These are phyloP conservation scores for Nycticebus coucang DNA, from an alignment of 2,113 vertebrate genomes.

Conservation along the genomic window DNA sequence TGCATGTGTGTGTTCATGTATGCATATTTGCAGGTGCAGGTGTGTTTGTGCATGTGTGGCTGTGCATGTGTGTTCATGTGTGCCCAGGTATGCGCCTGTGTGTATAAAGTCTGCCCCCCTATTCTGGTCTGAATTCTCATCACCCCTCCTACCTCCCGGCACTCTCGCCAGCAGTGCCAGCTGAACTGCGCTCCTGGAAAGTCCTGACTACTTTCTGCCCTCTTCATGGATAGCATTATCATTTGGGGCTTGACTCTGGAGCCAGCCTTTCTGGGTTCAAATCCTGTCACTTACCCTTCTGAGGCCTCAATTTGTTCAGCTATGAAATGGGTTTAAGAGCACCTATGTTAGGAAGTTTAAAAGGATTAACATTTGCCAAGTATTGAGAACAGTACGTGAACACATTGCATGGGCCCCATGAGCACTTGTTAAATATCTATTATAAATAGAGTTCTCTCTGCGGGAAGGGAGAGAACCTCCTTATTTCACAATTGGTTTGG, in stretches of 20 bases:
- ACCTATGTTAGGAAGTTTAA: not conserved
- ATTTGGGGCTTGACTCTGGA: too few species aligned
- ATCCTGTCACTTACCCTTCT: not conserved
- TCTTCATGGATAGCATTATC: accelerated
- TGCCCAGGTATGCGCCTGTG: not conserved
- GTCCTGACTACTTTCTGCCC: accelerated
- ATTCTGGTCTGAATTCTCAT: not conserved
- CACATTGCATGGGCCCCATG: accelerated
- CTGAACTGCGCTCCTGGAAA: not conserved
- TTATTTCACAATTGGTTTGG: not conserved
- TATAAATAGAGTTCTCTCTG: not conserved
- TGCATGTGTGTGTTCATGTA: not conserved
- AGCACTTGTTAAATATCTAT: not conserved
- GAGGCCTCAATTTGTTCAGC: not conserved
- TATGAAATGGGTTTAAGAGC: not conserved
- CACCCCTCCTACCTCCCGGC: accelerated
- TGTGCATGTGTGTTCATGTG: accelerated
- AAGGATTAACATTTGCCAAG: not conserved
- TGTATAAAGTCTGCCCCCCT: not conserved
- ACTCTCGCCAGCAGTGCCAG: accelerated
- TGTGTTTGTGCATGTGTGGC: too few species aligned
- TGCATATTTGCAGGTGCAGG: too few species aligned
- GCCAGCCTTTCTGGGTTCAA: not conserved
- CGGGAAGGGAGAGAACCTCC: not conserved
- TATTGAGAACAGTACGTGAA: not conserved